phyloP scores from a whole-genome alignment of 2,888 invertebrate genomes.

The Craniophora ligustri region DNA sequence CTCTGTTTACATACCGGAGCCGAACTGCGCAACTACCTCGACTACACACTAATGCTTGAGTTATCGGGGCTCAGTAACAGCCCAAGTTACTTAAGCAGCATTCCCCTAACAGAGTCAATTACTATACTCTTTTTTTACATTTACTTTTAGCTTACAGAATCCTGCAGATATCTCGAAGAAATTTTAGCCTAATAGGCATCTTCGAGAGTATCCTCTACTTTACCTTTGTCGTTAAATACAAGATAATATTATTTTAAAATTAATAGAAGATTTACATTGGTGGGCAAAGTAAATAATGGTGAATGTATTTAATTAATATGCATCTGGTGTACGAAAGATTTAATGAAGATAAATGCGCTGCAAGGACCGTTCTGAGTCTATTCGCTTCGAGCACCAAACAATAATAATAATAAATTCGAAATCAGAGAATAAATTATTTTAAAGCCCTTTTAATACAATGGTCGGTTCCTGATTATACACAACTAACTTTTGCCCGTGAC shows the following conservation, averaged over 20 bases:
- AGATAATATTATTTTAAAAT: neutral
- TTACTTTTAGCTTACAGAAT: too few species aligned
- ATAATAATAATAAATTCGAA: too few species aligned
- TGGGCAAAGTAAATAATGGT: neutral
- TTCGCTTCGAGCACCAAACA: neutral
- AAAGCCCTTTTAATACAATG: too few species aligned
- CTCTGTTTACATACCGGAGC: too few species aligned
- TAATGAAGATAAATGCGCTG: conserved; percentile 1
- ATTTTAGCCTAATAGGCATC: too few species aligned
- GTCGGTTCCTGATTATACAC: too few species aligned
- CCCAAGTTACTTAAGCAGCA: conserved; percentile 22
- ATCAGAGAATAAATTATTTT: too few species aligned
- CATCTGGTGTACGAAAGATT: neutral
- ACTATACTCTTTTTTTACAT: conserved; percentile 6
- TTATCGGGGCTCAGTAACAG: conserved; percentile 16
- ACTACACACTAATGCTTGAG: conserved; percentile 12
- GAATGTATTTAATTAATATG: neutral
- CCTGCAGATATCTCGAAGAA: too few species aligned
- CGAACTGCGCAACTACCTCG: too few species aligned
- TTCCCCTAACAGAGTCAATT: conserved; percentile 8
- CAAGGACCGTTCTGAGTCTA: neutral
- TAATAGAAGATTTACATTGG: neutral
- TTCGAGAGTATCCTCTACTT: too few species aligned
- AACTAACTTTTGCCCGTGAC: too few species aligned
- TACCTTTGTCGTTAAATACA: neutral